A percentile compares a stretch with the other conserved stretches of the same genome.
Conservation (phyloP, 2,113 vertebrate genomes). For the Cariama cristata region DNA sequence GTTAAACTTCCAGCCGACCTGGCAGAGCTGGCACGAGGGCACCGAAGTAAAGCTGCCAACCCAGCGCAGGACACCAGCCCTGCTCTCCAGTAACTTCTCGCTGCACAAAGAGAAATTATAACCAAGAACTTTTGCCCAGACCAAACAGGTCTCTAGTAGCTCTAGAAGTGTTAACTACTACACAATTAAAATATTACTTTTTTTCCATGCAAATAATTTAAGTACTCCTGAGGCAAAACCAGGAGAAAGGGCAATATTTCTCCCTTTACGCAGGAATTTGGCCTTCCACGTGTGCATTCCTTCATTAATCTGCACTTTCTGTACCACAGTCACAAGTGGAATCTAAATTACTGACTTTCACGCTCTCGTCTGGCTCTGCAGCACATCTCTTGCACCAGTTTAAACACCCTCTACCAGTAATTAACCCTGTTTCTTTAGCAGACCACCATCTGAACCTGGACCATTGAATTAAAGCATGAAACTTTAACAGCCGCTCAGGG, state of each 20-base stretch:
- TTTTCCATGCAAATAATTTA: slow-evolving; percentile 30
- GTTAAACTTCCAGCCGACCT: background rate
- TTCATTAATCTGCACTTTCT: slow-evolving; percentile 40
- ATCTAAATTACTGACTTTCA: slow-evolving; percentile 2
- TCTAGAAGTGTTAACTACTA: background rate
- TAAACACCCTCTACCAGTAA: background rate
- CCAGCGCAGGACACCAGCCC: background rate
- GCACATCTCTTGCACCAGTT: background rate
- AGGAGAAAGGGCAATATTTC: background rate
- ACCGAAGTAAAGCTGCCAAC: background rate
- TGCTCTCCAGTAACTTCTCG: background rate
- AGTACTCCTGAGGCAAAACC: slow-evolving; percentile 15
- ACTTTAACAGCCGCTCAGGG: background rate
- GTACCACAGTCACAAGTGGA: slow-evolving; percentile 15
- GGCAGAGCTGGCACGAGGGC: background rate
- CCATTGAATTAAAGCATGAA: slow-evolving; percentile 13
- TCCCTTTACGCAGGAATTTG: slow-evolving; percentile 17
- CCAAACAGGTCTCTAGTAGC: background rate
- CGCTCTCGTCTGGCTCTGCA: background rate
- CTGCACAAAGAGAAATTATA: background rate
- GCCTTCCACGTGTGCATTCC: background rate
- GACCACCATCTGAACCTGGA: background rate
- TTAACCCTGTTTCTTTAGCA: background rate
- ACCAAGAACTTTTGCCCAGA: background rate
- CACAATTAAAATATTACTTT: background rate